These are phyloP conservation scores for Brachyalestes nurse DNA, from an alignment of 2,797 vertebrate species.

Conservation along the genomic window DNA sequence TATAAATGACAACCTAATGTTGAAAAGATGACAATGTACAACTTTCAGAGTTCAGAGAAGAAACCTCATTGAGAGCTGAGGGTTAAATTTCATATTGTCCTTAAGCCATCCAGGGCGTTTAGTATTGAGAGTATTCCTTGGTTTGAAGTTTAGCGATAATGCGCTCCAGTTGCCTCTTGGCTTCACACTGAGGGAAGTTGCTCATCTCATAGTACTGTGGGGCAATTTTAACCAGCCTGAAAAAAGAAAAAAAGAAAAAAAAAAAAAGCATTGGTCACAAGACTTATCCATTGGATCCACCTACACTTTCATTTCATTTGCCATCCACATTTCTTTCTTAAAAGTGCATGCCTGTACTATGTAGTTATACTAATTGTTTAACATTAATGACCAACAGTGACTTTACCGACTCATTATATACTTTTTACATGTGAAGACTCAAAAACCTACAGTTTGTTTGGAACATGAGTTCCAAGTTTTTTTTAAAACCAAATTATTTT, in stretches of 20 bases:
- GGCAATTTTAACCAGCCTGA: conserved; percentile 96
- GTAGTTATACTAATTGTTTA: background rate
- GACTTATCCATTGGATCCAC: background rate
- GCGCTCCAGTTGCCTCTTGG: conserved; percentile 96
- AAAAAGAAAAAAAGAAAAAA: conserved; percentile 57
- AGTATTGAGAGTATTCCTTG: conserved; percentile 97
- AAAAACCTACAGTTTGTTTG: too few species aligned
- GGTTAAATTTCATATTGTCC: conserved; percentile 55
- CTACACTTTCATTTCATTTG: too few species aligned
- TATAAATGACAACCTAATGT: conserved; percentile 87
- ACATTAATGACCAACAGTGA: too few species aligned
- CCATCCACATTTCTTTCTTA: background rate
- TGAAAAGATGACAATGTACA: conserved; percentile 85
- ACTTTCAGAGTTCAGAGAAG: conserved; percentile 71
- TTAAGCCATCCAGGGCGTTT: conserved; percentile 65
- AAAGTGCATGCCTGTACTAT: background rate
- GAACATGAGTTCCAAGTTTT: too few species aligned
- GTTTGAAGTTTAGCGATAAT: conserved; percentile 94
- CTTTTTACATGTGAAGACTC: too few species aligned
- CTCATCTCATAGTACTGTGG: conserved; percentile 97
- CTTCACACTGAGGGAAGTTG: conserved; percentile 98
- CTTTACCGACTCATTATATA: too few species aligned
- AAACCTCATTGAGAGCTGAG: conserved; percentile 67
- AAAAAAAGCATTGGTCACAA: background rate
- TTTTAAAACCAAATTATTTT: too few species aligned